Evolutionary conservation across 2,888 invertebrate species (phyloP).

Genomic region (Oxycera nigricornis): DNA sequence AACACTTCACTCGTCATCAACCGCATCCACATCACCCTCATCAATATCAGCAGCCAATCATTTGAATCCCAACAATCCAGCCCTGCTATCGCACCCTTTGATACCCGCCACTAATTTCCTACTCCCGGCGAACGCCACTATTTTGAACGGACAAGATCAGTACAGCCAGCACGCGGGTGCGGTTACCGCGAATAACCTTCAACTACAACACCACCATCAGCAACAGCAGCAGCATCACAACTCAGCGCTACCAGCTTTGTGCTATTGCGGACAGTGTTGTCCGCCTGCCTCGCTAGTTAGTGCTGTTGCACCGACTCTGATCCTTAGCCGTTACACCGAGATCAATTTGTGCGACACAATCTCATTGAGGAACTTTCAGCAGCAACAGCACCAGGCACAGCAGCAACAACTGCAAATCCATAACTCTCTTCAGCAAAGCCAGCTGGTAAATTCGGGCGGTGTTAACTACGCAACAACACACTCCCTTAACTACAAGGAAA

Average conservation of each 20-base stretch:
- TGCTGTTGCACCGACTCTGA: slow-evolving; percentile 51
- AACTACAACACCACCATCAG: slow-evolving; percentile 46
- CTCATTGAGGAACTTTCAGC: slow-evolving; percentile 53
- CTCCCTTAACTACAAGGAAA: slow-evolving; percentile 47
- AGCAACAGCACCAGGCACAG: slow-evolving; percentile 47
- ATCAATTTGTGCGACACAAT: slow-evolving; percentile 52
- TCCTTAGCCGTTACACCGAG: slow-evolving; percentile 53
- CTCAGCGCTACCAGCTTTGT: slow-evolving; percentile 45
- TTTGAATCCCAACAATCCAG: slow-evolving; percentile 38
- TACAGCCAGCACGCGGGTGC: slow-evolving; percentile 28
- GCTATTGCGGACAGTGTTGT: slow-evolving; percentile 52
- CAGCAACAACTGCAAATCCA: slow-evolving; percentile 51
- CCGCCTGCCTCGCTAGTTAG: slow-evolving; percentile 49
- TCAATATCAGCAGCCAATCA: slow-evolving; percentile 41
- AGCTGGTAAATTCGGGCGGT: slow-evolving; percentile 17
- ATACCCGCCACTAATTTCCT: slow-evolving; percentile 40
- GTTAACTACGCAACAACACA: slow-evolving; percentile 35
- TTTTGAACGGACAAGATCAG: slow-evolving; percentile 40
- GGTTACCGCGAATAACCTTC: background rate
- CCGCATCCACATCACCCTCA: slow-evolving; percentile 39
- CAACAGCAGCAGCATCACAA: slow-evolving; percentile 44
- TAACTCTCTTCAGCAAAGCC: slow-evolving; percentile 48
- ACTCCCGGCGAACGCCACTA: slow-evolving; percentile 25
- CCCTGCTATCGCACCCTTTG: slow-evolving; percentile 36
- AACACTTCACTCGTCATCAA: slow-evolving; percentile 40